Evolutionary conservation across 1,140 invertebrate species (phyloP), one percentile per base, ranked within the genome.

Genomic region (Micrasema longulum): DNA sequence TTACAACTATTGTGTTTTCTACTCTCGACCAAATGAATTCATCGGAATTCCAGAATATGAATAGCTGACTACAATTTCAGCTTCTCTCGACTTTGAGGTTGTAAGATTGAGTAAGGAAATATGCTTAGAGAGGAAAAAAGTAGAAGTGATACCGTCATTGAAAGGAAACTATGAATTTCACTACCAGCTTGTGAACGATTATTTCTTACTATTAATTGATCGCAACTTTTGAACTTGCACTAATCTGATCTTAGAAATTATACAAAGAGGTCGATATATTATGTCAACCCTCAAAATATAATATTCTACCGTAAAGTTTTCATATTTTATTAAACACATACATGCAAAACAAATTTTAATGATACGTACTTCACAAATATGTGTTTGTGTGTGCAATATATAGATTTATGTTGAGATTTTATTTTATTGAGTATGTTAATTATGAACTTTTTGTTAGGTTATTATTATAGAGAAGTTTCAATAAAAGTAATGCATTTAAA

Each of bases 361-460:
- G 45, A 71, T 64, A 53, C 72, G 68, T 74, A 74, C 69, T 68
- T 70, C 35, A 35, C 47, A 48, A 70, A 63, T 64, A 53, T 70
- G 63, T 66, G 63, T 71, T 71, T 74, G 72, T 74, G 68, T 55
- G 72, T 74, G 72, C 72, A 74, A 74, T 74, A 71, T 74, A 62
- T 35, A 68, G 48, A 52, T 68, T 66, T 66, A 68, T 74, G 68
- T 72, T 73, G 72, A 74, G 72, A 74, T 74, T 74, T 68, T 74
- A 74, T 74, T 74, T 71, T 74, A 69, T 73, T 65, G 66, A 69
- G 55, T 71, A 65, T 71, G 66, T 71, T 71, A 41, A 60, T n/a
- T 38, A 72, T 60, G 69, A 26, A 41, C 62, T 68, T 69, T 63
- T 60, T 65, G 41, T 45, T 65, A 65, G 48, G 47, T 60, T 60